Conservation (phyloP, 2,113 vertebrate genomes). For the Meleagris gallopavo region DNA sequence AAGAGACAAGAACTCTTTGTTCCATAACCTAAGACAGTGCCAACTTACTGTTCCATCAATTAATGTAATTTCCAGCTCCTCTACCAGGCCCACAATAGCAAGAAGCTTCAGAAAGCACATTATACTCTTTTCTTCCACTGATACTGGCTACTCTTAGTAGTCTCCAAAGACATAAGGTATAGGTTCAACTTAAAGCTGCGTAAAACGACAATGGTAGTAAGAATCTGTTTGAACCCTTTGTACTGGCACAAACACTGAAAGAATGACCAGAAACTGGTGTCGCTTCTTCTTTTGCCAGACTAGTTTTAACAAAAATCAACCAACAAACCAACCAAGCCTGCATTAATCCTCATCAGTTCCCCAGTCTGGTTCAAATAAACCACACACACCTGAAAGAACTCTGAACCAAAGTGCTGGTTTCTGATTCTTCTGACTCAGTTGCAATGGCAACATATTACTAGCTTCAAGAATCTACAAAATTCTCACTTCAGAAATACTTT, state of each 20-base stretch:
- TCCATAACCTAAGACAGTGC: not conserved
- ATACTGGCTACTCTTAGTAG: not conserved
- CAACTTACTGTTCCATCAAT: not conserved
- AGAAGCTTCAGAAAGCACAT: not conserved
- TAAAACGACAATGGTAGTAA: not conserved
- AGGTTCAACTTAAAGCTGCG: not conserved
- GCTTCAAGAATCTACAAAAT: not conserved
- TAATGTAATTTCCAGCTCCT: not conserved
- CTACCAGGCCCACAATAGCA: not conserved
- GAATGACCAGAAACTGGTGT: not conserved
- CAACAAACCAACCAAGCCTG: accelerated
- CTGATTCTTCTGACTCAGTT: not conserved
- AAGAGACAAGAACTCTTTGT: not conserved
- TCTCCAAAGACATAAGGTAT: not conserved
- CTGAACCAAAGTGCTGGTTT: not conserved
- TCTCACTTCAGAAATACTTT: not conserved
- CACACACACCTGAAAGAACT: not conserved
- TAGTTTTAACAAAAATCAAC: not conserved
- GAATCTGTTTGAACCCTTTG: not conserved
- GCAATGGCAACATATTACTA: not conserved
- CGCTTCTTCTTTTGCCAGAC: not conserved
- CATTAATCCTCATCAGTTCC: not conserved
- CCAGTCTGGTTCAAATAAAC: not conserved
- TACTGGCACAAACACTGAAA: not conserved
- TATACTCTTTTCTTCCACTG: not conserved